phyloP scores from a whole-genome alignment of 2,113 vertebrate species.

The Sinocyclocheilus maitianheensis region DNA sequence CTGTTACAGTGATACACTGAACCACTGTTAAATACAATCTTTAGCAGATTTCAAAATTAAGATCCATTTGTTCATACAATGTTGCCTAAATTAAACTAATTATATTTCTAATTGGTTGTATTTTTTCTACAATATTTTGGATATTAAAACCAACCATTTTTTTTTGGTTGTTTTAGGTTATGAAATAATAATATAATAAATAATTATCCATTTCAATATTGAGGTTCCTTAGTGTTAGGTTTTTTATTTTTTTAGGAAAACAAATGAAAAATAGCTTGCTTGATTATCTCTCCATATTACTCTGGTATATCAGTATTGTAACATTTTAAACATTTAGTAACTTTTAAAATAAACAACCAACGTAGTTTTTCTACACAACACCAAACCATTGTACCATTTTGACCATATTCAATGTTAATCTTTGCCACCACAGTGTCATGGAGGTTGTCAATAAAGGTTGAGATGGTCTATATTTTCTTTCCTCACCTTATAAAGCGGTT shows the following conservation, averaged over 20 bases:
- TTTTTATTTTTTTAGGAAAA: too few relatives aligned
- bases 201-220: not conserved
- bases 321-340: too few relatives aligned
- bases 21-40: not conserved
- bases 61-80: not conserved
- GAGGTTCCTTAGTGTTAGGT: not conserved
- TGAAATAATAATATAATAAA: not conserved
- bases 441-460: not conserved
- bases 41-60: not conserved
- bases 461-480: not conserved
- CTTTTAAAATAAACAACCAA: not conserved
- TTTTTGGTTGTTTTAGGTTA: not conserved
- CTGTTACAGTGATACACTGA: too few relatives aligned
- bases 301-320: not conserved
- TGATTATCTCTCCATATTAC: not conserved
- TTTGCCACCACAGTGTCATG: not conserved
- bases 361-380: not conserved
- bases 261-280: not conserved
- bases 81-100: not conserved
- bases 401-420: not conserved
- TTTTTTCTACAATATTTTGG: not conserved
- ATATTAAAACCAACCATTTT: not conserved
- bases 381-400: not conserved
- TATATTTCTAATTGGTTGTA: not conserved
- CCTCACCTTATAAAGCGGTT: conserved; percentile 60